Evolutionary conservation across 2,888 invertebrate species (phyloP), one percentile per base, ranked within the genome.

Genomic region (Cremastobaeus sp.): DNA sequence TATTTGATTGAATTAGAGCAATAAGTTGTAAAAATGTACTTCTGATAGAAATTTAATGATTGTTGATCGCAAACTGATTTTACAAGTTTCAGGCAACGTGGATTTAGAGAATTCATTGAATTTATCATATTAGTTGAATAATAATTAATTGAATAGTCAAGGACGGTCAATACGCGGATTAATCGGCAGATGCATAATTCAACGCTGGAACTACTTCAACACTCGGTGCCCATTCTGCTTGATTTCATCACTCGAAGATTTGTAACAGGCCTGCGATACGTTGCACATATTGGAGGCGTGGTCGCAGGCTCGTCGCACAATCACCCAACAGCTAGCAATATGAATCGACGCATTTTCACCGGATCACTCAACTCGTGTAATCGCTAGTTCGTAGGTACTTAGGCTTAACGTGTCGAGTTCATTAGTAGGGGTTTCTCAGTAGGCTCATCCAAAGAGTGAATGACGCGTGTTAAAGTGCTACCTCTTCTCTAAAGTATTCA

Each of bases 401-500:
- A 68, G 48, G 66, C 54, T 57, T 69, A 59, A 45, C 30, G 37
- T 55, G 62, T 43, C 76, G 72, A 47, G 64, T 68, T 52, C 48
- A 52, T 41, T 35, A 41, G 48, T 60, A 69, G 47, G 21, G 68
- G 47, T 73, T 66, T 68, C 71, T 71, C 50, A 34, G 30, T 74
- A 68, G 71, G 64, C 62, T 70, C 59, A 72, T 72, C 74, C 69
- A 76, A 72, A 55, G 83, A 81, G 62, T 83, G 82, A 83, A 83
- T 81, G 83, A 66, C 70, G 17, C 35, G 83, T 78, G 74, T 79
- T 82, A 76, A 82, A 83, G 83, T 52, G 72, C 74, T 74, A 70
- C 64, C 60, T 76, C 66, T 72, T 76, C 52, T 60, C 48, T 60
- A 54, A 30, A 50, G 8, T 60, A 52, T 66, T 39, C 50, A 60